phyloP scores from a whole-genome alignment of 2,113 vertebrate species.

The Sebastes schlegelii region DNA sequence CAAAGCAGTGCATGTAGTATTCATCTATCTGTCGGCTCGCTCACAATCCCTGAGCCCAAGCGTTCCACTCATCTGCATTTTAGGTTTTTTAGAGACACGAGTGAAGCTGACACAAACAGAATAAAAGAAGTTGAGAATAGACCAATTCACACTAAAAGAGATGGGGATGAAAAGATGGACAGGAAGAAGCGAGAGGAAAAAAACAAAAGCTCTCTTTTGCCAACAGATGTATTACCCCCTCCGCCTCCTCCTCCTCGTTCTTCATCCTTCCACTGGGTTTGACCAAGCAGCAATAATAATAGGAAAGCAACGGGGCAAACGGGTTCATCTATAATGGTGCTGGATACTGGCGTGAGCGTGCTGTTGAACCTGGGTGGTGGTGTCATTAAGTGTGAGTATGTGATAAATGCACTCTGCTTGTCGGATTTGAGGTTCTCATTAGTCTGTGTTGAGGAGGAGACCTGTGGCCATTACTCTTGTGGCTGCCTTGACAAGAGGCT shows the following conservation, averaged over 20 bases:
- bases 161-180: neutral
- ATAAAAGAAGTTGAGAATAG: conserved; percentile 31
- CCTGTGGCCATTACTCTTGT: conserved; percentile 79
- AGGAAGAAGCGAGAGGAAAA: neutral
- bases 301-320: conserved; percentile 43
- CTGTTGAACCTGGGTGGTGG: conserved; percentile 66
- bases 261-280: conserved; percentile 34
- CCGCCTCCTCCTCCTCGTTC: conserved; percentile 14
- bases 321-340: conserved; percentile 59
- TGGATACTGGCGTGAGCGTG: conserved; percentile 50
- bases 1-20: conserved; percentile 48
- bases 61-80: conserved; percentile 57
- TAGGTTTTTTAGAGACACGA: conserved; percentile 19
- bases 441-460: conserved; percentile 82
- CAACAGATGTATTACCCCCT: conserved; percentile 8
- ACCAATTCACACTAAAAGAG: conserved; percentile 27
- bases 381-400: conserved; percentile 77
- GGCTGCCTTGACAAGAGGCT: conserved; percentile 63
- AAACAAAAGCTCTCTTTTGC: conserved; percentile 31
- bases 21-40: conserved; percentile 53
- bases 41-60: conserved; percentile 1
- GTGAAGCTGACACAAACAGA: conserved; percentile 36
- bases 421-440: conserved; percentile 85
- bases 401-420: conserved; percentile 85
- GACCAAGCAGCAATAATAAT: conserved; percentile 50